These are phyloP conservation scores for Hippocampus barbouri DNA, from an alignment of 2,113 vertebrate genomes.

Conservation along the genomic window DNA sequence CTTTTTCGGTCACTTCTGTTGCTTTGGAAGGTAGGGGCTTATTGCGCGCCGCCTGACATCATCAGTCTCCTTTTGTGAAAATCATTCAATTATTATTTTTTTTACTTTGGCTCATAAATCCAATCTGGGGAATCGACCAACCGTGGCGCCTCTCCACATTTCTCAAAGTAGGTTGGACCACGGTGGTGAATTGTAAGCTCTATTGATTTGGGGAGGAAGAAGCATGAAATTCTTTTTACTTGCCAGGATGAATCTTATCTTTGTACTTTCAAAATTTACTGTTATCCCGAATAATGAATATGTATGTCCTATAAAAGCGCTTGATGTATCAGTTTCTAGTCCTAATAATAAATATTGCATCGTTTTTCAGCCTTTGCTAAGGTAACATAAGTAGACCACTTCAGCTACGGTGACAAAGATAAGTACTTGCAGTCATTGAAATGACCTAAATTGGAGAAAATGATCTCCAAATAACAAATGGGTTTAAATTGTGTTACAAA, in stretches of 20 bases:
- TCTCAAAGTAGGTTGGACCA: constrained; percentile 41
- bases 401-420: too few species aligned
- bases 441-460: too few species aligned
- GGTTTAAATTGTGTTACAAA: too few species aligned
- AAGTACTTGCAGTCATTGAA: too few species aligned
- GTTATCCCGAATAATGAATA: neutral
- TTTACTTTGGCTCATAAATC: constrained; percentile 23
- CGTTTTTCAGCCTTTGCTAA: too few species aligned
- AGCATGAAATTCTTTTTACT: constrained; percentile 10
- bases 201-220: constrained; percentile 31
- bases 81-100: constrained; percentile 24
- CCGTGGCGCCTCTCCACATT: constrained; percentile 23
- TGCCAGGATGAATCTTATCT: constrained; percentile 8
- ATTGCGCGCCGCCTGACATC: constrained; percentile 21
- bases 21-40: constrained; percentile 25
- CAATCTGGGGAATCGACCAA: constrained; percentile 17
- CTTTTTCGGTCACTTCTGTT: neutral
- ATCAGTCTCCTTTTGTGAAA: constrained; percentile 15
- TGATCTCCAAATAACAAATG: too few species aligned
- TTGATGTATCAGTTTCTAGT: neutral
- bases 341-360: too few species aligned
- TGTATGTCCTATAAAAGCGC: neutral
- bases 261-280: neutral
- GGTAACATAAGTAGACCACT: too few species aligned
- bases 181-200: constrained; percentile 11